A percentile compares a stretch with the other conserved stretches of the same genome.
phyloP scores from a whole-genome alignment of 2,888 invertebrate genomes.

The Adelphocoris suturalis region DNA sequence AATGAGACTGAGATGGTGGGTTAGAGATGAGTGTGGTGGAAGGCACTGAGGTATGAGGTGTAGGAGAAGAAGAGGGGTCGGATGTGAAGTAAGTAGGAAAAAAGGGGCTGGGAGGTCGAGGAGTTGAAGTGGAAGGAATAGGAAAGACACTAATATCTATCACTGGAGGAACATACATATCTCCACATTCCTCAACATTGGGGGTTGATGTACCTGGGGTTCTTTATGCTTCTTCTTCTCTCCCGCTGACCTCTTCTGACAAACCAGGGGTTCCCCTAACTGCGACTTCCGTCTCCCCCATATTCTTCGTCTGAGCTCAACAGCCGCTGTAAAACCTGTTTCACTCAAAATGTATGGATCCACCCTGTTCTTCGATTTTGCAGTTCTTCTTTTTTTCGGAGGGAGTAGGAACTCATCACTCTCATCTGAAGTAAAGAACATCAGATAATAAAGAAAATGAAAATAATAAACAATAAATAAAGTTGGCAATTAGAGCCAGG shows the following conservation, averaged over 20 bases:
- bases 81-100: constrained; percentile 27
- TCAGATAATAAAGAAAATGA: constrained; percentile 31
- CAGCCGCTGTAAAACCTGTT: constrained; percentile 21
- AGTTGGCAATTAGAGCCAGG: constrained; percentile 24
- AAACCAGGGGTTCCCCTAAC: constrained; percentile 38
- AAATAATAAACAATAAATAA: constrained; percentile 33
- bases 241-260: constrained; percentile 29
- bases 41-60: constrained; percentile 36
- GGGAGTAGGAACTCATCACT: constrained; percentile 37
- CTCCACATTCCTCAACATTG: constrained; percentile 42
- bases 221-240: constrained; percentile 27
- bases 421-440: constrained; percentile 38
- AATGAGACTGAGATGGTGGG: too few relatives aligned
- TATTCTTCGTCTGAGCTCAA: constrained; percentile 35
- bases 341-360: constrained; percentile 29
- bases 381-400: constrained; percentile 35
- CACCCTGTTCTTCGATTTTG: constrained; percentile 42
- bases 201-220: constrained; percentile 42
- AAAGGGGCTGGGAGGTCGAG: constrained; percentile 30
- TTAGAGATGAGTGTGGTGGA: constrained; percentile 3
- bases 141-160: constrained; percentile 16
- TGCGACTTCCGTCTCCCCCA: constrained; percentile 9
- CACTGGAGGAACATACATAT: constrained; percentile 37
- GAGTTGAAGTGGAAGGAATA: constrained; percentile 39
- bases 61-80: constrained; percentile 31